These are phyloP conservation scores for Orthonychiurus folsomi DNA, from an alignment of 2,888 invertebrate genomes.

Conservation along the genomic window DNA sequence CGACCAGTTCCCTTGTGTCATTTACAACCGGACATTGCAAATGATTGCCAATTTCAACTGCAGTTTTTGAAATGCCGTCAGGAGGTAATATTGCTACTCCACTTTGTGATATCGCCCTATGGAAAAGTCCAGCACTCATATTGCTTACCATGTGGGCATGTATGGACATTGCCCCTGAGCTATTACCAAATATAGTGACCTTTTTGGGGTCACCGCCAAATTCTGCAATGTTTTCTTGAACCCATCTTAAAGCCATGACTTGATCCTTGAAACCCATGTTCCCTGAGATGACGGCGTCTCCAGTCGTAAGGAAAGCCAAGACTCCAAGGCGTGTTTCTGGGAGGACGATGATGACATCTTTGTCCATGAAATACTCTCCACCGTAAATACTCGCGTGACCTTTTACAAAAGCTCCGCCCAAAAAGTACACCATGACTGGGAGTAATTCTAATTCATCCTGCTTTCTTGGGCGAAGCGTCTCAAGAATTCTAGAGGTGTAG, in stretches of 20 bases:
- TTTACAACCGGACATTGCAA: slow-evolving; percentile 3
- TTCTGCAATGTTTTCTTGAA: slow-evolving; percentile 8
- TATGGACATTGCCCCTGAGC: slow-evolving; percentile 11
- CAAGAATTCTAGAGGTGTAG: neutral
- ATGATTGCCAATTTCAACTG: neutral
- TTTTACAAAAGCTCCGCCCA: slow-evolving; percentile 10
- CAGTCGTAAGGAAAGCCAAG: slow-evolving; percentile 12
- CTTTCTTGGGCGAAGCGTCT: neutral
- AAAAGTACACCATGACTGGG: slow-evolving; percentile 11
- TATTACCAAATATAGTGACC: slow-evolving; percentile 7
- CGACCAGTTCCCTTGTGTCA: slow-evolving; percentile 4
- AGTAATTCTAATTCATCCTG: neutral
- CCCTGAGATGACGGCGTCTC: slow-evolving; percentile 11
- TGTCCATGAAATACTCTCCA: slow-evolving; percentile 12
- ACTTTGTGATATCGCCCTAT: slow-evolving; percentile 11
- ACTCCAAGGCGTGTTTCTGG: slow-evolving; percentile 11
- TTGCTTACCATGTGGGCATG: slow-evolving; percentile 12
- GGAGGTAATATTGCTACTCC: neutral
- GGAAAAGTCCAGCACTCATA: slow-evolving; percentile 9
- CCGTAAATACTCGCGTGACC: slow-evolving; percentile 6
- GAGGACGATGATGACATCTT: slow-evolving; percentile 9
- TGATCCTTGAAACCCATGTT: slow-evolving; percentile 14
- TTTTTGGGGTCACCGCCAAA: slow-evolving; percentile 1
- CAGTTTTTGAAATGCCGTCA: neutral
- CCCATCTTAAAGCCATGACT: slow-evolving; percentile 5